phyloP scores from a whole-genome alignment of 2,797 vertebrate genomes.

The Psittacula echo region DNA sequence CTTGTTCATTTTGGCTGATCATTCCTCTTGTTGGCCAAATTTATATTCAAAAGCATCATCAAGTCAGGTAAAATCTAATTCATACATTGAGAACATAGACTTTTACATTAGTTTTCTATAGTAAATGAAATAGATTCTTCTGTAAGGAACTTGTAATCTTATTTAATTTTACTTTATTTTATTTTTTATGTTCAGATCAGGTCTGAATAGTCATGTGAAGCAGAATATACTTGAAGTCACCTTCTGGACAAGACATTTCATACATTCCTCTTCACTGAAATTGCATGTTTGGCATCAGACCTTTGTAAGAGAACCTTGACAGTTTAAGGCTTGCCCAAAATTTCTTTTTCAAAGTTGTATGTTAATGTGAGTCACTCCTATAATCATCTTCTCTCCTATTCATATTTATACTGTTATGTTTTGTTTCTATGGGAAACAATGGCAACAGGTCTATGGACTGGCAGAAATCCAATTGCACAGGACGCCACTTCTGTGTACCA shows the following conservation, averaged over 20 bases:
- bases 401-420: conserved; percentile 68
- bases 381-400: conserved; percentile 52
- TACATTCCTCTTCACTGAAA: conserved; percentile 47
- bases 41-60: neutral
- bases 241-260: conserved; percentile 44
- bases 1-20: neutral
- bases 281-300: conserved; percentile 54
- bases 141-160: neutral
- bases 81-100: neutral
- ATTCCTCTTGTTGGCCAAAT: neutral
- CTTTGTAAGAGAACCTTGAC: conserved; percentile 24
- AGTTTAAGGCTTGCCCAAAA: conserved; percentile 39
- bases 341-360: conserved; percentile 51
- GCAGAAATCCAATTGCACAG: conserved; percentile 41
- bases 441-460: conserved; percentile 46
- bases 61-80: neutral
- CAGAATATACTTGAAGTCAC: conserved; percentile 24
- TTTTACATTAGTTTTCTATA: neutral
- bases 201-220: neutral
- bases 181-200: neutral
- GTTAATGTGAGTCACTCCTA: conserved; percentile 63
- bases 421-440: conserved; percentile 71
- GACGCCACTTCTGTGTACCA: conserved; percentile 27
- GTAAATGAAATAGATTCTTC: neutral
- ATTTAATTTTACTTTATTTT: neutral